Conservation (phyloP, 2,888 invertebrate genomes). For the Zaprionus lineosus region DNA sequence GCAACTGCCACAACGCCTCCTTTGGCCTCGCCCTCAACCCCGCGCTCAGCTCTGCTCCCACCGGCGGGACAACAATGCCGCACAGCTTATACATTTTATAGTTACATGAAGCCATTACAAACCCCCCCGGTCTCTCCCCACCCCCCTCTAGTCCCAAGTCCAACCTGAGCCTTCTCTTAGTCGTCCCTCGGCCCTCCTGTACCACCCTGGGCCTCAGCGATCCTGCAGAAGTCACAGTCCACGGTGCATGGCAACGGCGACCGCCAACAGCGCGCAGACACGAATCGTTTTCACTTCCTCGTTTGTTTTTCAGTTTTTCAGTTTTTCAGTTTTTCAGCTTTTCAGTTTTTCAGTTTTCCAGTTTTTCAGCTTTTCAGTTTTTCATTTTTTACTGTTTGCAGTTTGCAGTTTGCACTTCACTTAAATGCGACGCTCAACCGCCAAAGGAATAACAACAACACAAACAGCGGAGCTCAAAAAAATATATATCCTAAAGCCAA, state of each 20-base stretch:
- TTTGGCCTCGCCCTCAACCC: neutral
- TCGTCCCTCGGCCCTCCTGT: neutral
- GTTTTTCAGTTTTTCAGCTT: slow-evolving; percentile 24
- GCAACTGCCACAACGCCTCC: neutral
- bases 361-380: slow-evolving; percentile 26
- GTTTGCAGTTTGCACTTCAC: slow-evolving; percentile 66
- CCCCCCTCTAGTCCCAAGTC: too few relatives aligned
- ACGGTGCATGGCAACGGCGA: slow-evolving; percentile 29
- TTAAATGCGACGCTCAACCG: slow-evolving; percentile 58
- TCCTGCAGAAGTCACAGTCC: slow-evolving; percentile 13
- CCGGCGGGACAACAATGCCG: slow-evolving; percentile 43
- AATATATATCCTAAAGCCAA: slow-evolving; percentile 30
- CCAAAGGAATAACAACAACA: slow-evolving; percentile 46
- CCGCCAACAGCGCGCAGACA: slow-evolving; percentile 6
- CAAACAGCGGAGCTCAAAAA: slow-evolving; percentile 19
- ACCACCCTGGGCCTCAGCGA: neutral
- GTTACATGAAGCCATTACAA: slow-evolving; percentile 58
- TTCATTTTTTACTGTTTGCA: slow-evolving; percentile 19
- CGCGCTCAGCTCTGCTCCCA: slow-evolving; percentile 2
- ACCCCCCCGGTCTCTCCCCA: neutral
- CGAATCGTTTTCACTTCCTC: slow-evolving; percentile 24
- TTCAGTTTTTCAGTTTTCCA: slow-evolving; percentile 25
- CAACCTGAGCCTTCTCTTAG: too few relatives aligned
- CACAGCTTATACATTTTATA: slow-evolving; percentile 64
- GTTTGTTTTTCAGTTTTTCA: slow-evolving; percentile 1